These are phyloP conservation scores for Ammospiza nelsoni DNA, from an alignment of 2,113 vertebrate genomes.

Conservation along the genomic window DNA sequence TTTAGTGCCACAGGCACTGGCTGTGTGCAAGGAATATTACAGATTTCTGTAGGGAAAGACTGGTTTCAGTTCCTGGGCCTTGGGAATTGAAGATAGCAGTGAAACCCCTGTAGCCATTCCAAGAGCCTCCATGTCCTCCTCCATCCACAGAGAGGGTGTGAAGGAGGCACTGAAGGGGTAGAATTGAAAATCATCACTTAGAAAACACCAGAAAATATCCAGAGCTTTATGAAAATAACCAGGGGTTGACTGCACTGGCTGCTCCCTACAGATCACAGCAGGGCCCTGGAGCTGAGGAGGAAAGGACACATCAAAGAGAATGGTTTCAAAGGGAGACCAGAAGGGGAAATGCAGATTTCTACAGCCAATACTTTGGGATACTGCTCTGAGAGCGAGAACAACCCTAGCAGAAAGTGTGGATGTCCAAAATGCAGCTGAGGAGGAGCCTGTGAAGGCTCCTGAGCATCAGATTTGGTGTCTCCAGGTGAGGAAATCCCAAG, in stretches of 20 bases:
- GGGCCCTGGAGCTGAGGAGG: not conserved
- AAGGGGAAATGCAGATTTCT: not conserved
- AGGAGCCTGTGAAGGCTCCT: not conserved
- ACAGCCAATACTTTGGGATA: fast-evolving
- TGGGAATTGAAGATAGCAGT: not conserved
- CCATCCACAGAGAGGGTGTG: not conserved
- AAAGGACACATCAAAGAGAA: not conserved
- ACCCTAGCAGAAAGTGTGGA: not conserved
- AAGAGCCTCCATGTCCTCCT: not conserved
- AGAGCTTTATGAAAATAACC: not conserved
- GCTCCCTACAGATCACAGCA: fast-evolving
- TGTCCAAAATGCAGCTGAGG: not conserved
- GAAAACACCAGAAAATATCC: not conserved
- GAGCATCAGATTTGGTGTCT: not conserved
- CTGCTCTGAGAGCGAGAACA: not conserved
- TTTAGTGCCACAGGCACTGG: not conserved
- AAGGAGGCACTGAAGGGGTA: not conserved
- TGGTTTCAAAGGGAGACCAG: not conserved
- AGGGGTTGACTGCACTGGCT: not conserved
- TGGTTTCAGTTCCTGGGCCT: not conserved
- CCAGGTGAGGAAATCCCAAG: not conserved
- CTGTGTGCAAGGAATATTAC: not conserved
- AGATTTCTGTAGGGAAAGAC: not conserved
- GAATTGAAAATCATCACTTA: not conserved
- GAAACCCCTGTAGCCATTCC: not conserved